A percentile compares a stretch with the other conserved stretches of the same genome.
These are phyloP conservation scores for Gordius sp. DNA, from an alignment of 2,888 invertebrate species.

Conservation along the genomic window DNA sequence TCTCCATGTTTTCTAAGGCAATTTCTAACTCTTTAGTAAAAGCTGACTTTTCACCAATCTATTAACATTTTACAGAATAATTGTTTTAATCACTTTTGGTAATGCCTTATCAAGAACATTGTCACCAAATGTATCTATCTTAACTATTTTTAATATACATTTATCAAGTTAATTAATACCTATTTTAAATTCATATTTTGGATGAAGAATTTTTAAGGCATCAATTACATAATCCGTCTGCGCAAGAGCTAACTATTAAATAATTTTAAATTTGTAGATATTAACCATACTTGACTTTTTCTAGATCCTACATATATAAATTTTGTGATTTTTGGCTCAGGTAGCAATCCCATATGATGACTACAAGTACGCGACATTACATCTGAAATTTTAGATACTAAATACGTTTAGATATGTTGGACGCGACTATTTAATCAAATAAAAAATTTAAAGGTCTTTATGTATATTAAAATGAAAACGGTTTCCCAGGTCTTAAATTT, in stretches of 20 bases:
- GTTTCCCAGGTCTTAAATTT: no score
- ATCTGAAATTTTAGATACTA: no score
- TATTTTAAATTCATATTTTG: background rate
- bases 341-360: no score
- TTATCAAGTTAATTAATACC: conserved; percentile 6
- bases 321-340: no score
- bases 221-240: background rate
- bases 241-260: background rate
- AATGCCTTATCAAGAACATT: background rate
- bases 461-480: no score
- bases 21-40: conserved; percentile 6
- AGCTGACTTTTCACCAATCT: conserved; percentile 1
- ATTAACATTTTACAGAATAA: background rate
- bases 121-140: conserved; percentile 3
- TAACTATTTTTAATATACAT: background rate
- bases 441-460: no score
- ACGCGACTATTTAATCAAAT: no score
- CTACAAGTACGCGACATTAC: no score
- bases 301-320: background rate
- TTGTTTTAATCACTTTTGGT: background rate
- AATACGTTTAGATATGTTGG: no score
- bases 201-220: background rate
- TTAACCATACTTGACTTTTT: conserved; percentile 7
- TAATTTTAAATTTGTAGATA: background rate
- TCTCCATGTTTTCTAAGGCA: background rate